Percentiles rank a stretch among this genome's conserved stretches.
phyloP scores from a whole-genome alignment of 92 coral and sea anemone genomes.

The Metridium senile region DNA sequence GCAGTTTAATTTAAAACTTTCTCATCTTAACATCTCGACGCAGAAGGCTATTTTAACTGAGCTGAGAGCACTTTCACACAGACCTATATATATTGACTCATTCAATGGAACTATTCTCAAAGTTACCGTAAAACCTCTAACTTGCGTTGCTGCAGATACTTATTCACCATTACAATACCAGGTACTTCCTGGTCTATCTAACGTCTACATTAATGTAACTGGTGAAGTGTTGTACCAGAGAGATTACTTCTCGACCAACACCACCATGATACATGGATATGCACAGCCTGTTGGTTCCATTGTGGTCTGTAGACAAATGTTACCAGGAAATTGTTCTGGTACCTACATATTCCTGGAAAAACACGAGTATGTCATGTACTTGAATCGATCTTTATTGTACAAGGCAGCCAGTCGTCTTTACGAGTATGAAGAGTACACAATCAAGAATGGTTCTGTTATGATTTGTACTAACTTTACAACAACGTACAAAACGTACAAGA shows the following conservation, averaged over 20 bases:
- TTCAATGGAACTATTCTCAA: slow-evolving; percentile 11
- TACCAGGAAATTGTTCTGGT: slow-evolving; percentile 33
- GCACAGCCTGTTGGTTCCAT: slow-evolving; percentile 23
- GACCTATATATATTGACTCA: neutral
- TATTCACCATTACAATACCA: slow-evolving; percentile 17
- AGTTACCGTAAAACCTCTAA: slow-evolving; percentile 21
- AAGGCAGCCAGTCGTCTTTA: slow-evolving; percentile 24
- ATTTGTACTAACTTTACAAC: slow-evolving; percentile 31
- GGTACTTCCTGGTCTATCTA: slow-evolving; percentile 9
- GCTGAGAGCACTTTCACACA: neutral
- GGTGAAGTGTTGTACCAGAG: slow-evolving; percentile 17
- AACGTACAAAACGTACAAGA: neutral
- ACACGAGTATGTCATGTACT: slow-evolving; percentile 31
- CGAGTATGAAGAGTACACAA: slow-evolving; percentile 15
- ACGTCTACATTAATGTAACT: slow-evolving; percentile 18
- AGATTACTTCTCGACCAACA: slow-evolving; percentile 16
- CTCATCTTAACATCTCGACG: neutral
- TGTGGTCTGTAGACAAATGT: slow-evolving; percentile 35
- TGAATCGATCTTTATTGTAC: slow-evolving; percentile 41
- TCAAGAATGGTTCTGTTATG: slow-evolving; percentile 27
- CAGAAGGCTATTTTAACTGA: neutral
- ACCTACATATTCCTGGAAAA: slow-evolving; percentile 12
- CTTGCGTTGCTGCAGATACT: slow-evolving; percentile 24
- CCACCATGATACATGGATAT: neutral
- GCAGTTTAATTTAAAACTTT: neutral